Base-by-base conservation (phyloP, 1,140 invertebrate genomes). In the Leptopilina boulardi region DNA sequence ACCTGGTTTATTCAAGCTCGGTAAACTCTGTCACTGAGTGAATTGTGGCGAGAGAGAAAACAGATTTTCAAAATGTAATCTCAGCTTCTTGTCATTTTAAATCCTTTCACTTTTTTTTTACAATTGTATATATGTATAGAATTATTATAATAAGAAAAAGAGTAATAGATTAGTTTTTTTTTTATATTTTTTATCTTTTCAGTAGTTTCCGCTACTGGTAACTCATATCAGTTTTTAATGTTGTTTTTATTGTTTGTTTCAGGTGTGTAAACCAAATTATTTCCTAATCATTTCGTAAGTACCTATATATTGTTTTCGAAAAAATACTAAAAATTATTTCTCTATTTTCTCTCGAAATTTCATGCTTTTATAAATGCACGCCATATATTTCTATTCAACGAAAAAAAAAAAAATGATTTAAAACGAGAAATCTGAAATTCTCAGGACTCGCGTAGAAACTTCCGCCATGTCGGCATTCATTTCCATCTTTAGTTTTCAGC, bases 11-110 rank as follows among this genome's bases (percentile, higher is more conserved):
- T 66, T 66, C 59, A 66, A 66, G 26, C 11, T 66, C 59, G 26
- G 59, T 66, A 66, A 30, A 66, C 59, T 66, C 26, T 66, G 23
- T 66, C 59, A 21, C 23, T 59, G 56, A 59, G 56, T 59, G 56
- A 13, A 59, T 59, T 59, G 21, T 59, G 56, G 19, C 56, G 8
- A 26, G 56, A 13, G 21, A 23, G 56, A 59, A 59, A 59, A 21
- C 23, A 23, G 21, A 59, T 59, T 59, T 26, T 59, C 18, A 21
- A 59, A 59, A 59, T 59, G 23, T 23, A 59, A 59, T 59, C 51
- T 54, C 10, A 44, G 42, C 15, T 44, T 44, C 42, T 44, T 44
- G 42, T n/a, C 11, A 44, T n/a, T 15, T 44, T 44, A 44, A 38
- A 38, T 38, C 34, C 34, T 38, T 38, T 38, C 9, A 38, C 34